These are phyloP conservation scores for Sarcophaga caerulescens DNA, from an alignment of 2,888 invertebrate species.

Conservation along the genomic window DNA sequence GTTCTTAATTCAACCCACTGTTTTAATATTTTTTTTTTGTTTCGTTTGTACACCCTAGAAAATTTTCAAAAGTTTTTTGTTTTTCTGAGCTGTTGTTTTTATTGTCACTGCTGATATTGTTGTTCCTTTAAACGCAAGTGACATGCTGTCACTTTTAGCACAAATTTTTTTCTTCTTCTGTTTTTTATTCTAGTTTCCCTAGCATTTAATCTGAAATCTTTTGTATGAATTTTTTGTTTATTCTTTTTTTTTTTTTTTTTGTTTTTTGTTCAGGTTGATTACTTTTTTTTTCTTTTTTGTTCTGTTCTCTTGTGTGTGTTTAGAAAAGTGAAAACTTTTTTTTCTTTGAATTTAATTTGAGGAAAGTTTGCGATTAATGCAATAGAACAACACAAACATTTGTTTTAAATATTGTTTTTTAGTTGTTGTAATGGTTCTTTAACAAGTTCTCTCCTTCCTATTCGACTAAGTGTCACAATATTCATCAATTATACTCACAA, in stretches of 20 bases:
- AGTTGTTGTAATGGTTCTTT: not conserved
- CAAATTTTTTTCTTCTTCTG: constrained; percentile 20
- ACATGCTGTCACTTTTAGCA: constrained; percentile 61
- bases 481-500: too few species aligned
- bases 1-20: too few species aligned
- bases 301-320: not conserved
- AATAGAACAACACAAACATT: not conserved
- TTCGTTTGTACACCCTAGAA: constrained; percentile 29
- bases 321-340: constrained; percentile 37
- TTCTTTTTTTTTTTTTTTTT: constrained; percentile 10
- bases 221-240: constrained; percentile 2
- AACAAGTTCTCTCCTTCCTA: not conserved
- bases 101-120: constrained; percentile 12
- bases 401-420: not conserved
- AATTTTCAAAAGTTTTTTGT: constrained; percentile 35
- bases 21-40: too few species aligned
- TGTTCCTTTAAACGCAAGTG: constrained; percentile 48
- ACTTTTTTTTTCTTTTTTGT: not conserved
- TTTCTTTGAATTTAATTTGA: constrained; percentile 23
- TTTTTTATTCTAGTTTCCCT: constrained; percentile 21
- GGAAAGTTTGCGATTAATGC: constrained; percentile 21
- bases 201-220: constrained; percentile 48
- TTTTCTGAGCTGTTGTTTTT: constrained; percentile 8
- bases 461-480: too few species aligned
- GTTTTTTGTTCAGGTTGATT: constrained; percentile 21